phyloP scores from a whole-genome alignment of 2,888 invertebrate species.

The Pseudanteris insignis region DNA sequence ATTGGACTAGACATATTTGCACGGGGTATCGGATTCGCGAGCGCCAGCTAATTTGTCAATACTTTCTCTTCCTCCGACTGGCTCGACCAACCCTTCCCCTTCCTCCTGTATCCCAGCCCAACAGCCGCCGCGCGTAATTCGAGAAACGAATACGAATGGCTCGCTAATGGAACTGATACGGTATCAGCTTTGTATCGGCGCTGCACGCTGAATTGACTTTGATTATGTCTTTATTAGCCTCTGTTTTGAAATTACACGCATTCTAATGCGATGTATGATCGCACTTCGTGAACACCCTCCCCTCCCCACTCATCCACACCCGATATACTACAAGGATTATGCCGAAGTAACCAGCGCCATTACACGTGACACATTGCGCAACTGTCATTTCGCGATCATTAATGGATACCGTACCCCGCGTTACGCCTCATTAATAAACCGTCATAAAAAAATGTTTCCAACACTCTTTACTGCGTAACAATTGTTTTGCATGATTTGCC shows the following conservation, averaged over 20 bases:
- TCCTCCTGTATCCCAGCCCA: too few species aligned
- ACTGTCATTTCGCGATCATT: constrained; percentile 21
- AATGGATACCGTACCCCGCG: constrained; percentile 14
- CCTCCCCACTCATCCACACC: too few species aligned
- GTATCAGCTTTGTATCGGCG: constrained; percentile 26
- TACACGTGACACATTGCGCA: constrained; percentile 11
- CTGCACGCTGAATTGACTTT: constrained; percentile 33
- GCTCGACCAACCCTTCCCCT: too few species aligned
- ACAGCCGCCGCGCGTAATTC: constrained; percentile 11
- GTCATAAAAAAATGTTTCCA: not conserved
- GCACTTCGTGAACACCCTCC: constrained; percentile 30
- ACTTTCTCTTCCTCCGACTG: constrained; percentile 6
- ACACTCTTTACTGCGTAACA: constrained; percentile 1
- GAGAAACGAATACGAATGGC: constrained; percentile 31
- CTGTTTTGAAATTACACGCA: constrained; percentile 31
- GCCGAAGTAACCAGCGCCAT: constrained; percentile 13
- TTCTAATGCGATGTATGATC: constrained; percentile 29
- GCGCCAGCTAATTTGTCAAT: constrained; percentile 23
- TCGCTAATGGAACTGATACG: constrained; percentile 28
- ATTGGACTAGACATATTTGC: constrained; percentile 32
- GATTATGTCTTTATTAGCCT: constrained; percentile 40
- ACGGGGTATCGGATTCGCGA: constrained; percentile 20
- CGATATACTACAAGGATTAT: constrained; percentile 27
- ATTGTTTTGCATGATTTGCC: constrained; percentile 8
- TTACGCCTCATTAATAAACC: constrained; percentile 3